Base-by-base conservation (phyloP, 2,113 vertebrate genomes). In the Lophotis ruficrista region DNA sequence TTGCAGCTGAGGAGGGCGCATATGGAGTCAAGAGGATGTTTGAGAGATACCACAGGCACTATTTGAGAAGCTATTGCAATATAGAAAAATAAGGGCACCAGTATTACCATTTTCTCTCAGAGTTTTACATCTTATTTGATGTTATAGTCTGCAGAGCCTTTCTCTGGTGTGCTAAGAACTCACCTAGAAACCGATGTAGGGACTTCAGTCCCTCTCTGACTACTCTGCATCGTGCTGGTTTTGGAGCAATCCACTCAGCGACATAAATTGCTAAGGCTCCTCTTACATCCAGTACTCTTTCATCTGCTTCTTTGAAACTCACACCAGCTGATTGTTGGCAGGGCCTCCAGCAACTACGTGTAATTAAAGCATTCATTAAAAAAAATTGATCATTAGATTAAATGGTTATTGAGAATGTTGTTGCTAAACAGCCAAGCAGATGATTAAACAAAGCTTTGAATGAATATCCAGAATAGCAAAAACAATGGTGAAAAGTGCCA, bases 331-430 rank as follows among this genome's bases (percentile, higher is more conserved):
- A 87, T 72, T 89, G 83, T 57, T 92, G 70, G n/a, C 8, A 10
- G 45, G 60, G 21, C 64, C 68, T 79, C 56, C n/a, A 65, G 73
- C 68, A 90, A 92, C 50, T 54, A 54, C 5, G 5, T 64, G 38
- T 87, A 84, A 87, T 90, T 64, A 76, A 89, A 88, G 48, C 71
- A 69, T 79, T 84, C 33, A 83, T 91, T 91, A 17, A 87, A 28
- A 87, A 73, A 7, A 1, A 28, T 25, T 83, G 4, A 81, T 93
- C 28, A n/a, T 86, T 72, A 87, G 72, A 73, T 89, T 58, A 87
- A 77, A 60, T 68, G 54, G 69, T 82, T 85, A 30, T 33, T 90
- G 87, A 94, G 84, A 84, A 72, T n/a, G 68, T 64, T 87, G 57
- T 56, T 84, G 72, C 71, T 90, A 73, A 93, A 94, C 48, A 89